phyloP scores from a whole-genome alignment of 2,797 vertebrate species.

The Prunella strophiata region DNA sequence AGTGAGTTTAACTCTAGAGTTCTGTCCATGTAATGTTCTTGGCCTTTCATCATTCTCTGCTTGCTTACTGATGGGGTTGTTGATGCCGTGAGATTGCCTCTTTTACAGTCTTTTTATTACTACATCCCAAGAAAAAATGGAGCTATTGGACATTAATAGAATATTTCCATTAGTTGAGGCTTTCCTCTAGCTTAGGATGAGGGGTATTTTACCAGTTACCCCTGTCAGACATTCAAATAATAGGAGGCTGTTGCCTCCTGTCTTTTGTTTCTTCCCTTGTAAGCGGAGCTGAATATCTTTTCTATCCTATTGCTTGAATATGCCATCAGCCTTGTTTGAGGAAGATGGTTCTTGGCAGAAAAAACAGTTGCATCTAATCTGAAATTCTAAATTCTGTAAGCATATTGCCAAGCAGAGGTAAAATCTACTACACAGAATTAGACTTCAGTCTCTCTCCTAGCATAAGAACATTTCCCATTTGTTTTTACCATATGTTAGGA shows the following conservation, averaged over 20 bases:
- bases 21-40: neutral
- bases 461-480: conserved; percentile 17
- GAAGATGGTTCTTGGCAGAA: conserved; percentile 31
- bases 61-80: neutral
- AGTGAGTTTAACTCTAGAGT: neutral
- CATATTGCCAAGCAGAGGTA: conserved; percentile 39
- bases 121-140: neutral
- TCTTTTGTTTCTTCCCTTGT: neutral
- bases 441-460: conserved; percentile 32
- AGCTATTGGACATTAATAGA: neutral
- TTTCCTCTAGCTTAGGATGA: conserved; percentile 1
- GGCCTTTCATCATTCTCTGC: neutral
- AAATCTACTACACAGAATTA: conserved; percentile 30
- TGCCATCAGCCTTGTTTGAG: conserved; percentile 49
- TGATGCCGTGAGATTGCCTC: neutral
- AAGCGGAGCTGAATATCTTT: neutral
- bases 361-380: conserved; percentile 31
- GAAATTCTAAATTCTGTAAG: conserved; percentile 44
- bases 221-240: neutral
- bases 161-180: neutral
- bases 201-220: neutral
- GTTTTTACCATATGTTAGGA: conserved; percentile 29
- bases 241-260: neutral
- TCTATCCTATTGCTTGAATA: conserved; percentile 22
- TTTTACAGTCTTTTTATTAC: neutral